phyloP scores from a whole-genome alignment of 2,113 vertebrate species.

The Pelodiscus sinensis region DNA sequence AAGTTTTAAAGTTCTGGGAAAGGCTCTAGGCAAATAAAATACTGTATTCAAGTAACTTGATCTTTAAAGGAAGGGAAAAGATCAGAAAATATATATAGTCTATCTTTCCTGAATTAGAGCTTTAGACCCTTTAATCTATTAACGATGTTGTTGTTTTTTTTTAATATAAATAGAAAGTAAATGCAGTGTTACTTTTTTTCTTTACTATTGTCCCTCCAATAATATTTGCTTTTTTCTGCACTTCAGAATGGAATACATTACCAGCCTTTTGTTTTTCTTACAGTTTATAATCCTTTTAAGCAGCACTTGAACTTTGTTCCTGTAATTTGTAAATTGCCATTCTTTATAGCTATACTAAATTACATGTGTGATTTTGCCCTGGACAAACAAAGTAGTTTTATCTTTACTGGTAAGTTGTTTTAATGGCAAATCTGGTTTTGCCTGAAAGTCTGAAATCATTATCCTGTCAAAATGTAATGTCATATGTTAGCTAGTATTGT shows the following conservation, averaged over 20 bases:
- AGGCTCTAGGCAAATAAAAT: background rate
- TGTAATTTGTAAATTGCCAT: slow-evolving; percentile 38
- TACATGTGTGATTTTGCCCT: background rate
- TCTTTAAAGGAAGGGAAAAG: background rate
- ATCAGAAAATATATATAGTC: background rate
- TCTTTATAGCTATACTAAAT: slow-evolving; percentile 51
- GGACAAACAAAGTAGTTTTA: slow-evolving; percentile 41
- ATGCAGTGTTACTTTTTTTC: background rate
- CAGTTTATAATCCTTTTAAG: slow-evolving; percentile 56
- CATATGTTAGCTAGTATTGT: slow-evolving; percentile 29
- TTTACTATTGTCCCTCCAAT: slow-evolving; percentile 31
- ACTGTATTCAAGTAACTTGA: background rate
- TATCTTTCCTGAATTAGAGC: background rate
- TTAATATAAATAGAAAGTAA: slow-evolving; percentile 34
- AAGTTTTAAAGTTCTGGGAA: background rate
- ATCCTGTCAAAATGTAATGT: background rate
- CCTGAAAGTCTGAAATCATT: slow-evolving; percentile 34
- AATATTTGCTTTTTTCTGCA: slow-evolving; percentile 41
- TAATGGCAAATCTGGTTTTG: background rate
- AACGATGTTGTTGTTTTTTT: background rate
- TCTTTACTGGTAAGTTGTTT: slow-evolving; percentile 28
- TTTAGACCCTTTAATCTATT: background rate
- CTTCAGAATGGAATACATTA: slow-evolving; percentile 32
- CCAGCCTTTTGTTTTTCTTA: background rate
- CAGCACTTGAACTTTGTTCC: slow-evolving; percentile 35